Base-by-base conservation (phyloP, 2,113 vertebrate species). In the Irena cyanogastra region DNA sequence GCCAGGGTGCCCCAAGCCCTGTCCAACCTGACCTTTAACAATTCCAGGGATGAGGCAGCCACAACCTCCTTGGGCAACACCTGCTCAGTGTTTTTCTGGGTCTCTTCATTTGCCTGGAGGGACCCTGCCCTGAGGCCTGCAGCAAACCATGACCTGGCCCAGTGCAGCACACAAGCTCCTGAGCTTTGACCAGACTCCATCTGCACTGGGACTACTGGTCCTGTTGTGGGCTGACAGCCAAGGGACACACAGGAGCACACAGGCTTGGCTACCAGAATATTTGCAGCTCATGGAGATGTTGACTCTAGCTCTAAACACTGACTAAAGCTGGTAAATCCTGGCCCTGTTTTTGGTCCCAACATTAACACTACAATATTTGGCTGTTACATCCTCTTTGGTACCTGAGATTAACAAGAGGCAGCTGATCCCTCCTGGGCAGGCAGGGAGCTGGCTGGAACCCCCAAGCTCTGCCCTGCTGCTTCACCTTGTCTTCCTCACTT, bases 401-500 rank as follows among this genome's bases (percentile, higher is more conserved):
- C 44, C 42, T 0, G 3, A 60, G 76, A 56, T 66, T 52, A 47
- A n/a, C 23, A 13, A n/a, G 28, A 11, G 41, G 95, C 47, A 91
- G 85, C 76, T 80, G 68, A n/a, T 71, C 60, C 83, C 86, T 83
- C 66, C 60, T 89, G 83, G 63, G 82, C 75, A 74, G 78, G 87
- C 37, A 27, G 75, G 77, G 74, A 90, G 79, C 66, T 83, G 64
- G 14, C 50, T 79, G 39, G 81, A 77, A 69, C 12, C 74, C 42
- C 24, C n/a, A 33, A 1, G 33, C 75, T 79, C 90, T 93, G 56
- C 44, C 64, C 60, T 83, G 66, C 31, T 42, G 56, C 76, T 81
- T 52, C n/a, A 53, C n/a, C 44, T 70, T 4, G 90, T 97, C 92
- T 96, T 96, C 95, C 95, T 95, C 42, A 35, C 31, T 12, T 74